phyloP scores from a whole-genome alignment of 1,140 invertebrate species.

The roundworm (Caenorhabditis elegans) region WBcel235 BX284602.5:7108001-7108500 shows the following conservation, averaged over 20 bases:
- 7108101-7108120: no score
- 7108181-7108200: conserved; percentile 76
- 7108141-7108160: not conserved
- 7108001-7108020: no score
- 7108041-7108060: no score
- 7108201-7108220: conserved; percentile 79
- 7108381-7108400: conserved; percentile 73
- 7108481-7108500: conserved; percentile 82
- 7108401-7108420: no score
- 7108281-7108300: conserved; percentile 89
- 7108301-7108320: conserved; percentile 92
- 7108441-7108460: conserved; percentile 91
- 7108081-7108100: no score
- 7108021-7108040: no score
- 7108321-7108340: conserved; percentile 87
- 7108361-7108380: conserved; percentile 89
- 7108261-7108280: conserved; percentile 93
- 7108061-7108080: no score
- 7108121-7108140: no score
- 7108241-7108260: conserved; percentile 80
- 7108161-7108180: not conserved
- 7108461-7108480: conserved; percentile 87
- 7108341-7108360: conserved; percentile 86
- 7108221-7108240: conserved; percentile 73
- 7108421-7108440: conserved; percentile 76